A percentile compares a stretch with the other conserved stretches of the same genome.
These are phyloP conservation scores for Melanotaenia trifasciata DNA, from an alignment of 2,797 vertebrate species.

Conservation along the genomic window DNA sequence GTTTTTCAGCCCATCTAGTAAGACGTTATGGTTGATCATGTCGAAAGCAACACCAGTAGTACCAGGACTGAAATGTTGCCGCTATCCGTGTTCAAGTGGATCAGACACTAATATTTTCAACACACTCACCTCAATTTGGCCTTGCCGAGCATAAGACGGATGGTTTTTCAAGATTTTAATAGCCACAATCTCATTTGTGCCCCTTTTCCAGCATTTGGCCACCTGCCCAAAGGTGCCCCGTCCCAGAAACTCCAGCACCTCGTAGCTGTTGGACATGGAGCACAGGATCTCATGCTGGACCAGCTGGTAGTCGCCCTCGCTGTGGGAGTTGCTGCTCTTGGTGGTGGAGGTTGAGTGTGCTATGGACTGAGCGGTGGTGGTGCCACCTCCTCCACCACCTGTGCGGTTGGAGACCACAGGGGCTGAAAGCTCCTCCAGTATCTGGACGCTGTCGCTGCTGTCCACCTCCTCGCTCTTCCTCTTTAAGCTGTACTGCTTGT, in stretches of 20 bases:
- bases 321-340: conserved; percentile 95
- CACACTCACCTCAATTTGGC: conserved; percentile 93
- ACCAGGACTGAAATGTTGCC: too few species aligned
- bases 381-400: conserved; percentile 80
- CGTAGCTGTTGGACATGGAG: conserved; percentile 97
- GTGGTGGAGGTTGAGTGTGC: conserved; percentile 90
- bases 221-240: conserved; percentile 97
- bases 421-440: conserved; percentile 97
- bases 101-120: too few species aligned
- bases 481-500: conserved; percentile 95
- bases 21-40: too few species aligned
- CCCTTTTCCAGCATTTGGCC: conserved; percentile 98
- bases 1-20: too few species aligned
- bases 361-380: conserved; percentile 92
- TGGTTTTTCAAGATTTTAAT: conserved; percentile 99
- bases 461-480: conserved; percentile 94
- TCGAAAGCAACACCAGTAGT: too few species aligned
- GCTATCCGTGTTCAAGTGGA: too few species aligned
- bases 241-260: conserved; percentile 97
- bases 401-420: conserved; percentile 91
- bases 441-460: conserved; percentile 98
- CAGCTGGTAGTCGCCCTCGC: conserved; percentile 98
- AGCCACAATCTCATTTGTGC: conserved; percentile 97
- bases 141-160: conserved; percentile 96
- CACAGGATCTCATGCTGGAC: conserved; percentile 98